These are phyloP conservation scores for Hylomyscus alleni DNA, from an alignment of 2,797 vertebrate genomes.

Conservation along the genomic window DNA sequence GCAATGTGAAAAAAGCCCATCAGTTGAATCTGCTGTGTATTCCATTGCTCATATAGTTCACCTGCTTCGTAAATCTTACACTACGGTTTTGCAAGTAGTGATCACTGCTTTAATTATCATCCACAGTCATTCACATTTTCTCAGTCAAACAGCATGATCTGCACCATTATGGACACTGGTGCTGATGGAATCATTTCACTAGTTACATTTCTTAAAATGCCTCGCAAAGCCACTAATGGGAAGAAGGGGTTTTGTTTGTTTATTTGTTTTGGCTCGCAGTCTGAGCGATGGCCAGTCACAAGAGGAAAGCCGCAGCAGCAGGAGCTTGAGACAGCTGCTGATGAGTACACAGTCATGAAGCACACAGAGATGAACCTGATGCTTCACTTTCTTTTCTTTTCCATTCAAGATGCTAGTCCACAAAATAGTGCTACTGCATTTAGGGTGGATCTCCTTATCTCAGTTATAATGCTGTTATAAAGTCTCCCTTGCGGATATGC, in stretches of 20 bases:
- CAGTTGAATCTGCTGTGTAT: neutral
- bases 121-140: neutral
- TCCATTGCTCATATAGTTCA: neutral
- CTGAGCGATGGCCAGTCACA: neutral
- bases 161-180: neutral
- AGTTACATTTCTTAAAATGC: neutral
- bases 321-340: neutral
- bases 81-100: neutral
- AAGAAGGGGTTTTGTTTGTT: neutral
- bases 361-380: neutral
- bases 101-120: constrained; percentile 26
- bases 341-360: neutral
- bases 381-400: neutral
- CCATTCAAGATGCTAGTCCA: neutral
- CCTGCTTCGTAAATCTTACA: neutral
- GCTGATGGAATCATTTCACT: neutral
- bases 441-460: neutral
- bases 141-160: neutral
- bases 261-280: neutral
- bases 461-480: neutral
- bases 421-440: neutral
- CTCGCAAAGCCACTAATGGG: neutral
- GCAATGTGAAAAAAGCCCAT: constrained; percentile 26
- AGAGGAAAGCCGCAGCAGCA: neutral
- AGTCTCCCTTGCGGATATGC: neutral